Percentiles rank a stretch among this genome's conserved stretches.
Evolutionary conservation across 2,888 invertebrate species (phyloP).

Genomic region (Lithophane socia): DNA sequence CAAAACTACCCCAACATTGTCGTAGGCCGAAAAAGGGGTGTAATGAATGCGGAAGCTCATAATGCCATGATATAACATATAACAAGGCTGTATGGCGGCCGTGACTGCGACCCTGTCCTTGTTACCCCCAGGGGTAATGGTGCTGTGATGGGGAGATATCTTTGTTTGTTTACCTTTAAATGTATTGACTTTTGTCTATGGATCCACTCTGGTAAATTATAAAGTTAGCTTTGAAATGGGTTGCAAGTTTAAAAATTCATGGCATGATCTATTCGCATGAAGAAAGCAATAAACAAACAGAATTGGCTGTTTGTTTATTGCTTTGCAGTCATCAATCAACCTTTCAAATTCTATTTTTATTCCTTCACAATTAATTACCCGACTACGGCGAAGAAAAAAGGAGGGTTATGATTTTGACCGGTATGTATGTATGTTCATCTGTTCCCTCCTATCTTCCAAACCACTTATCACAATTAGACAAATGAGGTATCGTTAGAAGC

Average conservation of each 20-base stretch:
- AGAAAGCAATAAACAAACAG: constrained; percentile 2
- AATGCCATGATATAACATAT: constrained; percentile 22
- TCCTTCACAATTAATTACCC: neutral
- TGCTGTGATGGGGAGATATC: constrained; percentile 8
- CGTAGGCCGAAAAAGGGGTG: neutral
- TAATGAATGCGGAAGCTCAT: constrained; percentile 27
- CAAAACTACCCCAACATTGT: neutral
- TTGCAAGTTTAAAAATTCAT: neutral
- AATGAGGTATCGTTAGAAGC: too few relatives aligned
- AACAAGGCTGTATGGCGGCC: constrained; percentile 58
- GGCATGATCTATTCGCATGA: neutral
- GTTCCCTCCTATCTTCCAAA: too few relatives aligned
- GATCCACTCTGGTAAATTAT: neutral
- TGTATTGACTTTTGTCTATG: constrained; percentile 3
- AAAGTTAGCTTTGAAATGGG: neutral
- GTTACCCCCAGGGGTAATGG: constrained; percentile 32
- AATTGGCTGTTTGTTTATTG: too few relatives aligned
- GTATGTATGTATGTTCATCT: too few relatives aligned
- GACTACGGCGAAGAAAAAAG: too few relatives aligned
- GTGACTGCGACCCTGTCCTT: constrained; percentile 55
- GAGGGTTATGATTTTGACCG: too few relatives aligned
- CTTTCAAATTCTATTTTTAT: neutral
- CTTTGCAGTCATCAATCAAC: neutral
- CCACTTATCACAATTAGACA: too few relatives aligned
- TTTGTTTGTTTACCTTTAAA: constrained; percentile 18